Evolutionary conservation across 2,797 vertebrate species (phyloP), one percentile per base, ranked within the genome.

Genomic region (Falco columbarius): DNA sequence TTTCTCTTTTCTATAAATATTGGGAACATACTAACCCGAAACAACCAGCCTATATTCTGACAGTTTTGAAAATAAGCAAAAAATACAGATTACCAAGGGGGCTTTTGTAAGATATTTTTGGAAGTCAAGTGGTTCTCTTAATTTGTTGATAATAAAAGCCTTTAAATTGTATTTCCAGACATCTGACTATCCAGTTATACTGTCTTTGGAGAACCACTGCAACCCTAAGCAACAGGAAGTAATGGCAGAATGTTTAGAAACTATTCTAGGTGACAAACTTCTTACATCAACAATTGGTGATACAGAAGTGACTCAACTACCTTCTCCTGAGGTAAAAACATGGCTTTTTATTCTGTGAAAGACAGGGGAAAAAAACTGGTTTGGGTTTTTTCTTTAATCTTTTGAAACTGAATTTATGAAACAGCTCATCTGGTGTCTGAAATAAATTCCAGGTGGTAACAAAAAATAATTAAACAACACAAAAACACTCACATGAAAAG

Each of bases 131-230:
- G 26, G 30, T 59, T 4, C 0, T 63, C 3, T 74, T 40, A 55
- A 46, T 62, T 72, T 75, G 14, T 85, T 62, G 81, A 30, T 68
- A 74, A 59, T 38, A 47, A 77, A 77, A 82, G 7, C 22, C 36
- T 82, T 88, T 19, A 85, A 93, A 93, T 77, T 97, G 10, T 68
- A 42, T 90, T 98, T 97, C 42, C 93, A 99, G 99, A 97, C 97
- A 44, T 99, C 99, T 55, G 97, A 98, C 15, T 99, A 99, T 95
- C 99, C 99, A 2, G 51, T 99, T 74, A 97, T 99, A 56, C 97
- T 99, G 51, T 99, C 99, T 21, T 92, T 99, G 97, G 99, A 99
- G 96, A 99, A 99, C 89, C 99, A 99, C 93, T 99, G 99, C 96
- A 98, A 98, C 44, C 86, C 82, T 44, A 42, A 96, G 34, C 99